phyloP scores from a whole-genome alignment of 2,113 vertebrate species.

The Hyperoodon ampullatus region DNA sequence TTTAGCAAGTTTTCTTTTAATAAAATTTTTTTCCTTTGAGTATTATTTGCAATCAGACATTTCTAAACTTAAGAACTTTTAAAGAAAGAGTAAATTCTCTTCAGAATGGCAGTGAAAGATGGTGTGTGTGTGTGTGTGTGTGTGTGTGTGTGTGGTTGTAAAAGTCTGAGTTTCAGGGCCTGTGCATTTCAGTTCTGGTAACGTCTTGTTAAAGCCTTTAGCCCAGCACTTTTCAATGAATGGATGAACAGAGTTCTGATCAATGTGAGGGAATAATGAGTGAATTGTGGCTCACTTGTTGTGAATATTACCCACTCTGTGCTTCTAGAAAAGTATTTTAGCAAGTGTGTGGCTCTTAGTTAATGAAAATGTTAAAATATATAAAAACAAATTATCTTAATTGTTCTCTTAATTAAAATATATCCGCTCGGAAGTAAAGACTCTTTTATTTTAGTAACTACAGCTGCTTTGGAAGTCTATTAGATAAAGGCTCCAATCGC shows the following conservation, averaged over 20 bases:
- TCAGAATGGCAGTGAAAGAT: background rate
- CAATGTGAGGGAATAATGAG: background rate
- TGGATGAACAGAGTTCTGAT: background rate
- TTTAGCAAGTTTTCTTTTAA: conserved; percentile 21
- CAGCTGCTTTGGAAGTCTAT: conserved; percentile 40
- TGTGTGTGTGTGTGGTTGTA: background rate
- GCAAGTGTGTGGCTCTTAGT: background rate
- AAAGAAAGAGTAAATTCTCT: background rate
- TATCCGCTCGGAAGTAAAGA: background rate
- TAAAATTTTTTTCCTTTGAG: background rate
- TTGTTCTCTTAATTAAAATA: conserved; percentile 52
- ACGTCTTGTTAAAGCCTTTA: background rate
- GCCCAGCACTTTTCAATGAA: background rate
- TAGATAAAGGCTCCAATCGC: background rate
- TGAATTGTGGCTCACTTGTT: background rate
- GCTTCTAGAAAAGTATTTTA: background rate
- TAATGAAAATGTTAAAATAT: background rate
- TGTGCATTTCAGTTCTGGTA: background rate
- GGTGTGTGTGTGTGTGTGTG: background rate
- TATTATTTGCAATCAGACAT: conserved; percentile 28
- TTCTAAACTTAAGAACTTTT: background rate
- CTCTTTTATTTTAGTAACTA: background rate
- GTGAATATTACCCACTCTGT: background rate
- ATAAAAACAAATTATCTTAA: background rate
- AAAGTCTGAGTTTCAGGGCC: background rate